Evolutionary conservation across 37 sponge, comb jelly and placozoan genomes (phyloP).

Genomic region (Ephydatia muelleri): DNA sequence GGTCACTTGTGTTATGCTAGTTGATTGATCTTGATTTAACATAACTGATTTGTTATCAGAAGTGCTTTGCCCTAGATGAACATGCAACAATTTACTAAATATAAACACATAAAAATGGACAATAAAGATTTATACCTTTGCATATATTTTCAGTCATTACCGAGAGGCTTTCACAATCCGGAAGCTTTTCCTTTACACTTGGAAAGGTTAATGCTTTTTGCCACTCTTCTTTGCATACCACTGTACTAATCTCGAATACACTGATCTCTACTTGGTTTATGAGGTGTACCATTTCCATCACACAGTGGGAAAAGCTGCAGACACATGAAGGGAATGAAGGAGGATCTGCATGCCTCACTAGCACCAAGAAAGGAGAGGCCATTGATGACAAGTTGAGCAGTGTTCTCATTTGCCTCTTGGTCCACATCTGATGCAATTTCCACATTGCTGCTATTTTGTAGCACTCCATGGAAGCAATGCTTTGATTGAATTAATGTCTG

Average conservation of each 20-base stretch:
- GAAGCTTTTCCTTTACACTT: not conserved
- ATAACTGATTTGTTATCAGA: not conserved
- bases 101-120: not conserved
- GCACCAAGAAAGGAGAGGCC: not conserved
- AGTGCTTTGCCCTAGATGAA: not conserved
- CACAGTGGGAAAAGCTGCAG: not conserved
- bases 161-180: not conserved
- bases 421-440: not conserved
- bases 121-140: not conserved
- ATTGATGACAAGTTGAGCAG: not conserved
- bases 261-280: not conserved
- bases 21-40: not conserved
- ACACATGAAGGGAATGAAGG: not conserved
- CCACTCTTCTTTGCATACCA: not conserved
- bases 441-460: not conserved
- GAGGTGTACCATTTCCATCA: not conserved
- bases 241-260: not conserved
- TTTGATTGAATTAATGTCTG: not conserved
- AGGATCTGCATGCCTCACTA: not conserved
- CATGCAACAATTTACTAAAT: not conserved
- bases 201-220: not conserved
- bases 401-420: not conserved
- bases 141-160: not conserved
- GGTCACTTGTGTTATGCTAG: not conserved
- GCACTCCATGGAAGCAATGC: not conserved